A percentile compares a stretch with the other conserved stretches of the same genome.
These are phyloP conservation scores for Prenolepis imparis DNA, from an alignment of 2,888 invertebrate species.

Conservation along the genomic window DNA sequence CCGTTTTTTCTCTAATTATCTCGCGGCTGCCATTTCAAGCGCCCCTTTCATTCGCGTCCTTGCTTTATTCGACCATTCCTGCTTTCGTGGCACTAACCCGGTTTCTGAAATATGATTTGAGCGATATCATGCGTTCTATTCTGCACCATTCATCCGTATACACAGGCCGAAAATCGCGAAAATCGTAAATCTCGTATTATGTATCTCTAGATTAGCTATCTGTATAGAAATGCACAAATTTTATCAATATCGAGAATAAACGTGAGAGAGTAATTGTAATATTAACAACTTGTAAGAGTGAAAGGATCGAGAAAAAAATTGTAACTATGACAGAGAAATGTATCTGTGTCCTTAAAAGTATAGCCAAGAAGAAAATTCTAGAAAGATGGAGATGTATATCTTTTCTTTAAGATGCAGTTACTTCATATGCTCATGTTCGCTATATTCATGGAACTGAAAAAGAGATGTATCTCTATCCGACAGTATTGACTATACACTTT, in stretches of 20 bases:
- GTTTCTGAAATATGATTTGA: slow-evolving; percentile 15
- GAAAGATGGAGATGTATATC: slow-evolving; percentile 19
- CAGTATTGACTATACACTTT: slow-evolving; percentile 43
- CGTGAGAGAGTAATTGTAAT: slow-evolving; percentile 22
- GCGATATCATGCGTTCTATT: slow-evolving; percentile 80
- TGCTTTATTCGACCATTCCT: slow-evolving; percentile 22
- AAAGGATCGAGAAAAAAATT: slow-evolving; percentile 17
- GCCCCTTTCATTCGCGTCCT: slow-evolving; percentile 25
- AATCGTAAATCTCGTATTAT: slow-evolving; percentile 14
- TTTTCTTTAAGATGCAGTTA: slow-evolving; percentile 21
- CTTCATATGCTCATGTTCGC: slow-evolving; percentile 7
- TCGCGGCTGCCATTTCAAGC: slow-evolving; percentile 32
- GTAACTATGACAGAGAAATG: slow-evolving; percentile 1
- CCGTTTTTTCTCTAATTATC: slow-evolving; percentile 44
- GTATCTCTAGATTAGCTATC: neutral
- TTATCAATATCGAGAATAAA: slow-evolving; percentile 33
- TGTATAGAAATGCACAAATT: neutral
- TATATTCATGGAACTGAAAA: slow-evolving; percentile 23
- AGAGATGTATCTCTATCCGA: slow-evolving; percentile 23
- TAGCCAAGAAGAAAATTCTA: neutral
- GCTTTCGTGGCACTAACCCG: slow-evolving; percentile 34
- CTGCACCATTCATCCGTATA: slow-evolving; percentile 82
- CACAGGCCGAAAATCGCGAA: slow-evolving; percentile 24
- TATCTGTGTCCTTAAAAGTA: slow-evolving; percentile 7
- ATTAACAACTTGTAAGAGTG: slow-evolving; percentile 22